Evolutionary conservation across 2,888 invertebrate genomes (phyloP).

Genomic region (Trissonchulus latispiculum): DNA sequence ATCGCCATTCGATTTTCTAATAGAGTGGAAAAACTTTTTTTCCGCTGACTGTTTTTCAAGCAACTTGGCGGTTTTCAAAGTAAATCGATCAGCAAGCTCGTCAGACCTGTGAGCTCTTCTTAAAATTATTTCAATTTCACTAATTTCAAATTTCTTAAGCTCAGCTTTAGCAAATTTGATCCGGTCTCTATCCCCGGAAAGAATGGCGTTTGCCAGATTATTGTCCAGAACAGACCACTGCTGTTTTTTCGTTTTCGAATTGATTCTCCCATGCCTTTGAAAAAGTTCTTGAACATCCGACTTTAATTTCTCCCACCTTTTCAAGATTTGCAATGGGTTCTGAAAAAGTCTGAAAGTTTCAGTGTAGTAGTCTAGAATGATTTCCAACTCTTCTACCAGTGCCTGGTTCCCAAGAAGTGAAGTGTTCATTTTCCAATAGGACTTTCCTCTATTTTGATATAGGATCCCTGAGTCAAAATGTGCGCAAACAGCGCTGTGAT

Average conservation of each 20-base stretch:
- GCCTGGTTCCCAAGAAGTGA: not conserved
- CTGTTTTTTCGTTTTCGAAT: too few species aligned
- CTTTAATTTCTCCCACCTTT: not conserved
- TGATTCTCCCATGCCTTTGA: too few species aligned
- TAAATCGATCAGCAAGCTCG: not conserved
- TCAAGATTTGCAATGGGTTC: not conserved
- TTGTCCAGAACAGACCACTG: too few species aligned
- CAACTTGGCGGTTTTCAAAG: not conserved
- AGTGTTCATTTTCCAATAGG: slow-evolving; percentile 16
- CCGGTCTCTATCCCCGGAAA: too few species aligned
- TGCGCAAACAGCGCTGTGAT: not conserved
- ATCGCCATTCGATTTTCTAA: too few species aligned
- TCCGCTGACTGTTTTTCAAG: not conserved
- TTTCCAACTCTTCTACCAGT: not conserved
- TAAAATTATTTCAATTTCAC: too few species aligned
- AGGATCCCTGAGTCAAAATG: too few species aligned
- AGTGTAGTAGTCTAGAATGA: not conserved
- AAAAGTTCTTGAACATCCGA: not conserved
- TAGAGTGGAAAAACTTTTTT: too few species aligned
- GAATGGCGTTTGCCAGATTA: too few species aligned
- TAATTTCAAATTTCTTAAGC: too few species aligned
- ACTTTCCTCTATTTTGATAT: slow-evolving; percentile 2
- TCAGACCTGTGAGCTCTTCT: not conserved
- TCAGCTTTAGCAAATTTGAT: too few species aligned
- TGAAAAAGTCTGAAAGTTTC: not conserved